phyloP scores from a whole-genome alignment of 2,888 invertebrate genomes.

The Noctua pronuba region DNA sequence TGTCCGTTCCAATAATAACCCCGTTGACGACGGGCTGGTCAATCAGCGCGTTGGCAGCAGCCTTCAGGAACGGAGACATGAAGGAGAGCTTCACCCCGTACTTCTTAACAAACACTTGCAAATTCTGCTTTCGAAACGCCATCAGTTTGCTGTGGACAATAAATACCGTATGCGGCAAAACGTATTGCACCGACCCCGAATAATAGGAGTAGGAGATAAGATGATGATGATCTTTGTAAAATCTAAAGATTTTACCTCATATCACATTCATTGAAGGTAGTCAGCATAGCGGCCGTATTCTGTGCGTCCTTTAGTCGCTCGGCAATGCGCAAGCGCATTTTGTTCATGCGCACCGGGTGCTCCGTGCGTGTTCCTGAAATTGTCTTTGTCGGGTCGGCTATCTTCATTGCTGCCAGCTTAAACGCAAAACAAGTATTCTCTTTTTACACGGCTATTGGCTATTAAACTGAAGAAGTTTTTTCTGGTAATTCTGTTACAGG shows the following conservation, averaged over 20 bases:
- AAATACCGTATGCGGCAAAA: background rate
- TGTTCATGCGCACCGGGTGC: constrained; percentile 99
- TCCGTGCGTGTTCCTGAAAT: constrained; percentile 97
- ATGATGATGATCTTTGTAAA: background rate
- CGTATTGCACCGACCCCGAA: background rate
- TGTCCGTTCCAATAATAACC: constrained; percentile 96
- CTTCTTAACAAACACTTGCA: constrained; percentile 97
- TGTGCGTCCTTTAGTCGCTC: constrained; percentile 99
- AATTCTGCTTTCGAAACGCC: constrained; percentile 97
- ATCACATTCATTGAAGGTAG: constrained; percentile 99
- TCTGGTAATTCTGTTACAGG: too few relatives aligned
- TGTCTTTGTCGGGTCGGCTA: constrained; percentile 94
- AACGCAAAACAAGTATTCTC: background rate
- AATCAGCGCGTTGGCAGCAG: constrained; percentile 98
- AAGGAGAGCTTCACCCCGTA: constrained; percentile 99
- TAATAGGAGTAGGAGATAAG: background rate
- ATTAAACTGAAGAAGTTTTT: too few relatives aligned
- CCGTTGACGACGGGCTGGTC: constrained; percentile 99
- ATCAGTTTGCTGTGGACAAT: constrained; percentile 93
- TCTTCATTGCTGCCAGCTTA: constrained; percentile 90
- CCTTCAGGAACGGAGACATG: constrained; percentile 99
- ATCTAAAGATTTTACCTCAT: constrained; percentile 92
- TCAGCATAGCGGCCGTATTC: constrained; percentile 99
- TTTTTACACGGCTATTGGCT: too few relatives aligned
- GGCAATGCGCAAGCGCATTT: constrained; percentile 98